Conservation (phyloP, 2,888 invertebrate species). For the Hetaerina titia region DNA sequence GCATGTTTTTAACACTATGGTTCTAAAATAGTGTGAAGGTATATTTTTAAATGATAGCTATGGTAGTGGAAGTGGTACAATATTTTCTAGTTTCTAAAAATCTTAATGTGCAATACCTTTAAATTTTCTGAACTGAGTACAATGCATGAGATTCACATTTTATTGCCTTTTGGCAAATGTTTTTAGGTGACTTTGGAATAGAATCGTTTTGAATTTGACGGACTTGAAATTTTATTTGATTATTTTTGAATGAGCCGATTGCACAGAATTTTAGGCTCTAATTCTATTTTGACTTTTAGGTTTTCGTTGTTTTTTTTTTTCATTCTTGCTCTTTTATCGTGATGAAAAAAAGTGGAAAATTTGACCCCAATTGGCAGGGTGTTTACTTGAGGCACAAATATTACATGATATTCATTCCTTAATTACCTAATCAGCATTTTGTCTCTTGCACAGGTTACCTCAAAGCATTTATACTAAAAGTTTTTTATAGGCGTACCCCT, state of each 20-base stretch:
- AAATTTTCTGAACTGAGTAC: slow-evolving; percentile 49
- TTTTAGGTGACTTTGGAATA: background rate
- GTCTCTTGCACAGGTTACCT: slow-evolving; percentile 47
- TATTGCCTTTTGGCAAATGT: background rate
- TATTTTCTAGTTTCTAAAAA: slow-evolving; percentile 34
- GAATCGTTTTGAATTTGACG: background rate
- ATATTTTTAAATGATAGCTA: slow-evolving; percentile 39
- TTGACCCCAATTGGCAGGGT: background rate
- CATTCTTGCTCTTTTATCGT: no score
- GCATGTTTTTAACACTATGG: slow-evolving; percentile 33
- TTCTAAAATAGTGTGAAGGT: slow-evolving; percentile 52
- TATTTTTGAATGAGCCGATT: background rate
- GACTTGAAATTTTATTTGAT: no score
- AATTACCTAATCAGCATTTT: slow-evolving; percentile 14
- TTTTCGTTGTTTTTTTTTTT: no score
- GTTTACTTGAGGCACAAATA: background rate
- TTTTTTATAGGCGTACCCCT: background rate
- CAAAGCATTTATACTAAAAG: slow-evolving; percentile 28
- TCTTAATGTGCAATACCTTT: slow-evolving; percentile 39
- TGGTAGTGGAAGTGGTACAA: background rate
- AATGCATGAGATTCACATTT: background rate
- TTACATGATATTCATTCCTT: background rate
- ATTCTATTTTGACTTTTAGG: no score
- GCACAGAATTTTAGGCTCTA: no score
- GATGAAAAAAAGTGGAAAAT: background rate